These are phyloP conservation scores for Lasioglossum malachurum DNA, from an alignment of 2,888 invertebrate species.

Conservation along the genomic window DNA sequence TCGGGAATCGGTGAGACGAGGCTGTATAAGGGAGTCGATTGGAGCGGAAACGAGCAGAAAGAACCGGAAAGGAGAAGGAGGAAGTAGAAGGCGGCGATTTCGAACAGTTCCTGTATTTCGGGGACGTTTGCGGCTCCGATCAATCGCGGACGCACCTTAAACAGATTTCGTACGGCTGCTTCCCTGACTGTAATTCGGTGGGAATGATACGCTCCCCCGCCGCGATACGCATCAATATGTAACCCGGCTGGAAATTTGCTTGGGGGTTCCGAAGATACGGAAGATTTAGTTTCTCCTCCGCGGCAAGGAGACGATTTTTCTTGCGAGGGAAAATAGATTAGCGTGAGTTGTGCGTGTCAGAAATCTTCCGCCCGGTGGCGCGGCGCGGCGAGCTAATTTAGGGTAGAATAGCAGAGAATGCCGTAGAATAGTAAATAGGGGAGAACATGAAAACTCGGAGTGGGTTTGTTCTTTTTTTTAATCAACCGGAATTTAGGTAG, in stretches of 20 bases:
- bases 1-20: neutral
- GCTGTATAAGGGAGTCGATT: neutral
- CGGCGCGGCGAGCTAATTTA: neutral
- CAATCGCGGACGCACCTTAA: conserved; percentile 27
- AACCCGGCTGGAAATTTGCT: conserved; percentile 24
- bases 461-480: neutral
- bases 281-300: neutral
- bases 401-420: neutral
- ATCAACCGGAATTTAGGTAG: neutral
- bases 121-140: neutral
- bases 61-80: neutral
- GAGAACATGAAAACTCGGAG: neutral
- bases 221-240: conserved; percentile 28
- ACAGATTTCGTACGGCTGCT: conserved; percentile 26
- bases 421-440: neutral
- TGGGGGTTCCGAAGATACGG: neutral
- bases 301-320: neutral
- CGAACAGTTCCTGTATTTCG: too few species aligned
- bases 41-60: neutral
- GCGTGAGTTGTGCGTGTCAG: neutral
- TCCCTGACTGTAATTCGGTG: neutral
- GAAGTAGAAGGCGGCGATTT: neutral
- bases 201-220: conserved; percentile 2
- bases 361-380: neutral
- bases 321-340: neutral